Conservation (phyloP, 1,140 invertebrate species). For the Acyrthosiphon pisum region DNA sequence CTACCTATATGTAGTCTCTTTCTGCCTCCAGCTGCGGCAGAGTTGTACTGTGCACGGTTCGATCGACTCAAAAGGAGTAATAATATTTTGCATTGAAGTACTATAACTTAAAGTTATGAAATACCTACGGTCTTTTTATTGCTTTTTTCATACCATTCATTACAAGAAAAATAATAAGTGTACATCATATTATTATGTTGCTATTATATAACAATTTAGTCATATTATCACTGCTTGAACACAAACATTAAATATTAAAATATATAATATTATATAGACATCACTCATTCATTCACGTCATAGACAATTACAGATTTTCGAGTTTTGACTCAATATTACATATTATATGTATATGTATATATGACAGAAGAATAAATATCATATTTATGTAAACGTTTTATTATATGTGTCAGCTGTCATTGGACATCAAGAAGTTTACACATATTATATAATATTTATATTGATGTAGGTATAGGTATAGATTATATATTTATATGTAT, state of each 20-base stretch:
- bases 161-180: neutral
- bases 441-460: neutral
- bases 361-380: neutral
- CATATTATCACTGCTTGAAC: neutral
- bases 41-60: neutral
- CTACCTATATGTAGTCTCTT: neutral
- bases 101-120: neutral
- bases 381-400: neutral
- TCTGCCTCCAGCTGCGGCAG: neutral
- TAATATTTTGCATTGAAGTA: neutral
- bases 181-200: constrained; percentile 10
- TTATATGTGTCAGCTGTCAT: neutral
- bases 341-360: too few species aligned
- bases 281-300: neutral
- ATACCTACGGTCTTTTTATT: neutral
- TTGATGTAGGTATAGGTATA: too few species aligned
- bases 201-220: neutral
- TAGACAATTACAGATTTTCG: neutral
- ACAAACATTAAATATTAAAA: neutral
- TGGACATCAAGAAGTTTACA: neutral
- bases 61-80: constrained; percentile 21
- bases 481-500: neutral
- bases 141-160: neutral
- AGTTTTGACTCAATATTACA: neutral
- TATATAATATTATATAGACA: neutral